Evolutionary conservation across 2,888 invertebrate genomes (phyloP), one percentile per base, ranked within the genome.

Genomic region (Limnephilus auricula): DNA sequence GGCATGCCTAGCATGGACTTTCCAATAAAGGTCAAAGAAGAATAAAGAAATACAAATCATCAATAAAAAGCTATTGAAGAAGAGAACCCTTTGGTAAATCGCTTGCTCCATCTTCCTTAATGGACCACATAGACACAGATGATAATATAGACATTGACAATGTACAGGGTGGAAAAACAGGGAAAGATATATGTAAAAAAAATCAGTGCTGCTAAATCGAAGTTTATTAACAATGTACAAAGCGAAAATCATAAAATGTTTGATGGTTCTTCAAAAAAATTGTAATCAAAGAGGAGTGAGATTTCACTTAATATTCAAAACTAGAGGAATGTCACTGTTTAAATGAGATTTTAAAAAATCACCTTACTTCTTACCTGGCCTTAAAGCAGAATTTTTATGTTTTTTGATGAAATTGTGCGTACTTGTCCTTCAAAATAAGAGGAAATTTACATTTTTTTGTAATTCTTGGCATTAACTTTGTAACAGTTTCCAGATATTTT

Each of bases 21-120:
- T 45, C 13, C 37, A 40, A 85, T 85, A 89, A 80, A 82, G 87
- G 87, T 40, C 65, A 65, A 65, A 88, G 78, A 78, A 37, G 45
- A 37, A 80, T n/a, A 80, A 79, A 87, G 90, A 91, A 91, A 90
- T 92, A 92, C 92, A 92, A 92, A 92, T 91, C 92, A 88, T 92
- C 91, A 91, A 92, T 92, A 91, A 92, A 91, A 92, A 91, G 88
- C 91, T 91, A 91, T 90, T 92, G 92, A 92, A 89, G 92, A 92
- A 92, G 86, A 90, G 91, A 87, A 91, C 89, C 89, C 89, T 89
- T 82, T 65, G 89, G 90, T 88, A 92, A 92, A 92, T 92, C 90
- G 92, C 92, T 90, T 89, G 90, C 90, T 90, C 92, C 92, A 89
- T 92, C 92, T 89, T 82, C 86, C 89, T 84, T 83, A 92, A 92